phyloP scores from a whole-genome alignment of 2,888 invertebrate genomes.

The Cosmia pyralina region DNA sequence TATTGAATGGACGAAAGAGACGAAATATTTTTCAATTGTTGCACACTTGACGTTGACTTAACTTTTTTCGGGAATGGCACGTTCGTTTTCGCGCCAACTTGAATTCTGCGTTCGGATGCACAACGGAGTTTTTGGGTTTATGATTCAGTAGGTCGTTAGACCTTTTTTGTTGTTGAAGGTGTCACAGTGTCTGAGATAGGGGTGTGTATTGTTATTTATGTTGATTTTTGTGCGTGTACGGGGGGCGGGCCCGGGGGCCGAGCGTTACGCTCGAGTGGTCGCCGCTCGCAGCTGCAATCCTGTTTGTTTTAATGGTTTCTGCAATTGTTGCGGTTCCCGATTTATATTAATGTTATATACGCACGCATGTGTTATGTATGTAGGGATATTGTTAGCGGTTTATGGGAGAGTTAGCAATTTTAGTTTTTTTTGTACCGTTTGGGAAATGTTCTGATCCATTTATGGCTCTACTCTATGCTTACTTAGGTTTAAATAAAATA shows the following conservation, averaged over 20 bases:
- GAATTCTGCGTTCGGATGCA: conserved; percentile 54
- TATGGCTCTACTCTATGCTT: neutral
- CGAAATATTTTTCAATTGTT: conserved; percentile 90
- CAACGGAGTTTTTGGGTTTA: conserved; percentile 61
- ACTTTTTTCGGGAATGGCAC: conserved; percentile 65
- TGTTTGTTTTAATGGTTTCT: conserved; percentile 88
- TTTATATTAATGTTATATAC: conserved; percentile 81
- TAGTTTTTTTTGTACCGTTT: conserved; percentile 46
- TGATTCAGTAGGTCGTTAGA: conserved; percentile 57
- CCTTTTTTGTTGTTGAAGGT: conserved; percentile 64
- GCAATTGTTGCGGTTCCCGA: conserved; percentile 81
- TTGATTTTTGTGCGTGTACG: conserved; percentile 87
- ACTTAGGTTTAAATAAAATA: neutral
- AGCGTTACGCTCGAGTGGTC: conserved; percentile 84
- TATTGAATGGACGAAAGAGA: conserved; percentile 88
- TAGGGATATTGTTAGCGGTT: conserved; percentile 70
- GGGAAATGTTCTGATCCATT: conserved; percentile 55
- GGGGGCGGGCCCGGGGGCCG: conserved; percentile 87
- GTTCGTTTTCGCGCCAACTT: conserved; percentile 49
- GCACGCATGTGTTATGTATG: conserved; percentile 72
- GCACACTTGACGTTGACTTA: conserved; percentile 80
- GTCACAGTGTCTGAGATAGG: conserved; percentile 88
- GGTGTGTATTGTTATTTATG: conserved; percentile 90
- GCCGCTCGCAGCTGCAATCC: conserved; percentile 83
- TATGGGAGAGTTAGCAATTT: conserved; percentile 82